Percentiles rank a stretch among this genome's conserved stretches.
Conservation (phyloP, 2,888 invertebrate species). For the Clivina fossor region DNA sequence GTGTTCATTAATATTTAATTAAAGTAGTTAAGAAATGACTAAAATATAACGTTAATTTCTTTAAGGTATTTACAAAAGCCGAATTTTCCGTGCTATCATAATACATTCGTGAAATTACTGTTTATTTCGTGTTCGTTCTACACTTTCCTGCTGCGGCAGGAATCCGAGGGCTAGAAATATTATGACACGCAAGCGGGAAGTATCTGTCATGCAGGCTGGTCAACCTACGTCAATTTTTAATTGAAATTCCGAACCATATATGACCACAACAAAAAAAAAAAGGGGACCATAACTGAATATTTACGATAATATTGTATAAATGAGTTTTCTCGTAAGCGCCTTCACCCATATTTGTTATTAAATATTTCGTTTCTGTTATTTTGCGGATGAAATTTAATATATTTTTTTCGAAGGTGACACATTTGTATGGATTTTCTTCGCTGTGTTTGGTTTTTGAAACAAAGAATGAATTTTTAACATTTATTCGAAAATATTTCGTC, state of each 20-base stretch:
- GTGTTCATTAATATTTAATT: constrained; percentile 10
- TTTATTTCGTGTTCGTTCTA: background rate
- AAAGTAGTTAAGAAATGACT: constrained; percentile 12
- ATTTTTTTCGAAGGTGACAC: background rate
- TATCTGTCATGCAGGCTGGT: constrained; percentile 10
- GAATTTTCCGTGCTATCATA: background rate
- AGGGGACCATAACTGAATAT: background rate
- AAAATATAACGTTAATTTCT: constrained; percentile 1
- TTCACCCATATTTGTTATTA: too few relatives aligned
- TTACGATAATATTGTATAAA: background rate
- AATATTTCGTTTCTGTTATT: background rate
- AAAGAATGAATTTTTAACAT: too few relatives aligned
- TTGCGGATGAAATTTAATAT: background rate
- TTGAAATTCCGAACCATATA: constrained; percentile 26
- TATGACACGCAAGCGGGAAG: too few relatives aligned
- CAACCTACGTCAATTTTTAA: constrained; percentile 24
- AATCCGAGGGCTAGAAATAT: too few relatives aligned
- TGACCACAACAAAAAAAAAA: background rate
- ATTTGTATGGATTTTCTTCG: too few relatives aligned
- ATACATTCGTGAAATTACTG: background rate
- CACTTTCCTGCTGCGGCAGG: too few relatives aligned
- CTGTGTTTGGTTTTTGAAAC: too few relatives aligned
- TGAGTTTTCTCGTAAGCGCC: background rate
- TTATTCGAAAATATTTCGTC: too few relatives aligned
- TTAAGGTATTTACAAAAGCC: background rate